Conservation (phyloP, 2,797 vertebrate species). For the Uromys caudimaculatus region DNA sequence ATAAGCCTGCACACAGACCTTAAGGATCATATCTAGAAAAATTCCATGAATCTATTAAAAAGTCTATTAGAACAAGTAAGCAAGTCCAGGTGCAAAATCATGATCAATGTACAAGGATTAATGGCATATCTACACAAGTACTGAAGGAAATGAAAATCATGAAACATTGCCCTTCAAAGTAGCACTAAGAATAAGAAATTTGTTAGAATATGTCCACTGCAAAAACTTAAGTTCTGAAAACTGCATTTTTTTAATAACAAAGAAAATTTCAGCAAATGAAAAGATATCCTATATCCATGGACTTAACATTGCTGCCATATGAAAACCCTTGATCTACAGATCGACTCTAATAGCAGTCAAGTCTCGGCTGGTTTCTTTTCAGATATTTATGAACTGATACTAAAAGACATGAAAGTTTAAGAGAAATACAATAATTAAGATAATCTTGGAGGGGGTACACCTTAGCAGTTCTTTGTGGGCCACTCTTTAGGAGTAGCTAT, state of each 20-base stretch:
- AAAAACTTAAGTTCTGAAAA: not conserved
- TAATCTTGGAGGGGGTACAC: not conserved
- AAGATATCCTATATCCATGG: not conserved
- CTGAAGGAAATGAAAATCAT: not conserved
- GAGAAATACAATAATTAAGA: not conserved
- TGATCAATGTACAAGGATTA: not conserved
- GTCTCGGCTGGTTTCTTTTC: not conserved
- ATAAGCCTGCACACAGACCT: not conserved
- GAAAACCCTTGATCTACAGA: not conserved
- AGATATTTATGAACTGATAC: not conserved
- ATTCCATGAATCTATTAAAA: not conserved
- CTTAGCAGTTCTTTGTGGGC: not conserved
- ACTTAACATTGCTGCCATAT: not conserved
- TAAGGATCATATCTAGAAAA: not conserved
- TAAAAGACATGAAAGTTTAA: not conserved
- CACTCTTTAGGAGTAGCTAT: not conserved
- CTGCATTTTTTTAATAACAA: not conserved
- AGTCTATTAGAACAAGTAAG: not conserved
- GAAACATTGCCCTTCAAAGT: not conserved
- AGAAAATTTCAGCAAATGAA: not conserved
- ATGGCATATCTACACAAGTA: not conserved
- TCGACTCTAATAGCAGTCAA: not conserved
- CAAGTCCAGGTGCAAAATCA: not conserved
- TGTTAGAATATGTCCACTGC: not conserved
- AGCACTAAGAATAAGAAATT: not conserved